Evolutionary conservation across 2,888 invertebrate species (phyloP).

Genomic region (Trachelus iudaicus): DNA sequence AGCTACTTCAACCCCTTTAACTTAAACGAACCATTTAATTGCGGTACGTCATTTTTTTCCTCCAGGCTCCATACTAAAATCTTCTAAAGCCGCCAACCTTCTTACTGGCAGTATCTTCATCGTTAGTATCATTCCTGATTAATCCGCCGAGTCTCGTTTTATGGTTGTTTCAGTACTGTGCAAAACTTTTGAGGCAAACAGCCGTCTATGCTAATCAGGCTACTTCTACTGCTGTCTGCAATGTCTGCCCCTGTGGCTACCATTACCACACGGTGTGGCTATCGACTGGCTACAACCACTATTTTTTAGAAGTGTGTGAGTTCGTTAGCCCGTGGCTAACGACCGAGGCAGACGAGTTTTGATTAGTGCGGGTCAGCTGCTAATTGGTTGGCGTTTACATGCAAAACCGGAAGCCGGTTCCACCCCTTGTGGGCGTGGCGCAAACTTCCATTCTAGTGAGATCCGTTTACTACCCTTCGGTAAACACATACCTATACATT

Average conservation of each 20-base stretch:
- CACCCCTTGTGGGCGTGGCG: too few relatives aligned
- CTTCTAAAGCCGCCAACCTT: too few relatives aligned
- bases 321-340: slow-evolving; percentile 4
- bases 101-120: too few relatives aligned
- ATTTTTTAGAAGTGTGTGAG: background rate
- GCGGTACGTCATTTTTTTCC: slow-evolving; percentile 43
- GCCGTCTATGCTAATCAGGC: too few relatives aligned
- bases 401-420: slow-evolving; percentile 53
- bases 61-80: too few relatives aligned
- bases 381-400: slow-evolving; percentile 40
- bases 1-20: slow-evolving; percentile 55
- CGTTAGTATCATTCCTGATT: too few relatives aligned
- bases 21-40: slow-evolving; percentile 57
- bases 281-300: background rate
- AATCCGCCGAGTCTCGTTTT: too few relatives aligned
- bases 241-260: too few relatives aligned
- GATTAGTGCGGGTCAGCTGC: slow-evolving; percentile 7
- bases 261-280: background rate
- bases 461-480: slow-evolving; percentile 56
- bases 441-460: slow-evolving; percentile 47
- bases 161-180: too few relatives aligned
- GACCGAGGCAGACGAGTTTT: background rate
- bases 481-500: slow-evolving; percentile 39
- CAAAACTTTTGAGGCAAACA: too few relatives aligned
- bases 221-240: too few relatives aligned